Evolutionary conservation across 2,888 invertebrate species (phyloP), one percentile per base, ranked within the genome.

Genomic region (Nemotelus nigrinus): DNA sequence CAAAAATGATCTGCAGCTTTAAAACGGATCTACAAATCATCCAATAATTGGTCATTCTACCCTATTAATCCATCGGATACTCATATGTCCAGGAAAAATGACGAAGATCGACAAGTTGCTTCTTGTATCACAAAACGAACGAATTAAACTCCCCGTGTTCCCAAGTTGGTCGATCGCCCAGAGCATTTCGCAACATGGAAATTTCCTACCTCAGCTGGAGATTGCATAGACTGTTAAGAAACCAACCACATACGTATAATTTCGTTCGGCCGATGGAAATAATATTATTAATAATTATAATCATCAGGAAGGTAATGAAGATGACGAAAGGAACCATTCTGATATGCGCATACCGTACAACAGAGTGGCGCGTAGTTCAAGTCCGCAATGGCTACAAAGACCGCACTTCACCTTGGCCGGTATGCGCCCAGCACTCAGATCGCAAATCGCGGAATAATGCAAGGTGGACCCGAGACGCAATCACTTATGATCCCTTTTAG

Each of bases 211-310:
- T 25, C 53, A 70, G 53, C 47, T 55, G 41, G 43, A 48, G 70
- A 70, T 70, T 55, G 70, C 25, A 55, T 44, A 39, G 70, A 55
- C 70, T 70, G 70, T 70, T 70, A 70, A 70, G 55, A 70, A 43
- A 41, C 43, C 70, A 45, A 41, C 70, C 53, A 53, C 70, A 70
- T 70, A 43, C 53, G 47, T 70, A 70, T 70, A 47, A 70, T 70
- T 70, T 70, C 70, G 70, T 55, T 55, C 70, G 55, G 41, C 70
- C 55, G 70, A 53, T 53, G 43, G 70, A 70, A 70, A 70, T 70
- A 70, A 70, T 70, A 70, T 70, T 70, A 70, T 70, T 70, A 70
- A 70, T 70, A 70, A 70, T 70, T 70, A 70, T 70, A 70, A 70
- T 70, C 70, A 70, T 70, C 70, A 53, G 53, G 6, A 44, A 10